Conservation (phyloP, 92 coral and sea anemone species). For the Chrysogorgia sp. region DNA sequence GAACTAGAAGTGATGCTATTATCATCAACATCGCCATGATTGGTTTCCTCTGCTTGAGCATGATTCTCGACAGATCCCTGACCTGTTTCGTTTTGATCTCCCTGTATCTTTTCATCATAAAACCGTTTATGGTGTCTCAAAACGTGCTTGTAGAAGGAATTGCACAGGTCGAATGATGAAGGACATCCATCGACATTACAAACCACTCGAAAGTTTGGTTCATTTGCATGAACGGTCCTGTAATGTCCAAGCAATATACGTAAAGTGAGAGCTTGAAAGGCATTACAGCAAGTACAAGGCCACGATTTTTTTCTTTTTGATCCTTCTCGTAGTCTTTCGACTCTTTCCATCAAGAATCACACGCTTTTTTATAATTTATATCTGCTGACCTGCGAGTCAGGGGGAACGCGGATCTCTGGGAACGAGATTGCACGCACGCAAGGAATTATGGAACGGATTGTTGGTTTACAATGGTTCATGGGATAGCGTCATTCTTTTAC, state of each 20-base stretch:
- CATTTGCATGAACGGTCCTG: constrained; percentile 46
- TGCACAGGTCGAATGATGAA: constrained; percentile 32
- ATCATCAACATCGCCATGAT: not conserved
- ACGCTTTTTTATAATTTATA: no score
- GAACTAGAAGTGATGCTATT: not conserved
- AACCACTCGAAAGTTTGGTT: constrained; percentile 38
- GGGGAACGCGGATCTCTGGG: no score
- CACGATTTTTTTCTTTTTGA: not conserved
- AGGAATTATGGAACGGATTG: no score
- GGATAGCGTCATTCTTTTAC: constrained; percentile 17
- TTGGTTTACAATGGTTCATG: not conserved
- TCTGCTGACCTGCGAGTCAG: no score
- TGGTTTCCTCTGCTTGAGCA: not conserved
- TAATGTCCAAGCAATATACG: constrained; percentile 33
- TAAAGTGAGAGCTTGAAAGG: constrained; percentile 6
- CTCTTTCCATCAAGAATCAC: not conserved
- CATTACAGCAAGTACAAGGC: not conserved
- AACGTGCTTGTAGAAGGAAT: constrained; percentile 50
- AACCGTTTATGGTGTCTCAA: constrained; percentile 18
- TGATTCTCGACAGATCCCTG: not conserved
- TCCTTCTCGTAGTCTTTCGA: not conserved
- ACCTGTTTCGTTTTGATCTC: not conserved
- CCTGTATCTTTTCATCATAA: constrained; percentile 1
- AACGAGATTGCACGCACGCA: no score
- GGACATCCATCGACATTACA: constrained; percentile 47